These are phyloP conservation scores for Benthosema pterotum DNA, from an alignment of 2,797 vertebrate species.

Conservation along the genomic window DNA sequence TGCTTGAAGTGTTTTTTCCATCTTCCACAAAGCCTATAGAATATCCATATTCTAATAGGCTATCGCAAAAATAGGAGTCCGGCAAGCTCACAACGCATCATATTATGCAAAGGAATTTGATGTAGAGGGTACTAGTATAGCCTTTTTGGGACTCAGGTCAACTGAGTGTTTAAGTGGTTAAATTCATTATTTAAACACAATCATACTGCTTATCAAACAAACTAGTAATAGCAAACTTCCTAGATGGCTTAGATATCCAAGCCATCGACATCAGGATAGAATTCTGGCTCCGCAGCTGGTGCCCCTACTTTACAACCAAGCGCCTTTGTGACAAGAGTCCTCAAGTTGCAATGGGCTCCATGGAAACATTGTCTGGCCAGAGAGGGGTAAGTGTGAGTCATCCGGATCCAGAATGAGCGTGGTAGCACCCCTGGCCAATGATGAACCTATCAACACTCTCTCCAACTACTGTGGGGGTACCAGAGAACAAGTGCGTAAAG, in stretches of 20 bases:
- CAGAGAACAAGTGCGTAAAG: conserved; percentile 37
- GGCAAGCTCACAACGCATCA: too few relatives aligned
- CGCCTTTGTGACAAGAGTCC: background rate
- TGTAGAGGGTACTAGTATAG: too few relatives aligned
- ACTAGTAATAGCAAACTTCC: background rate
- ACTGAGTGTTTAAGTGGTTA: too few relatives aligned
- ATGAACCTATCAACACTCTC: conserved; percentile 53
- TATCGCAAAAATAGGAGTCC: too few relatives aligned
- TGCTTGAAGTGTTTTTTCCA: background rate
- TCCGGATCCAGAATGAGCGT: conserved; percentile 24
- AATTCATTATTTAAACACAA: too few relatives aligned
- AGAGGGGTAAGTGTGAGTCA: conserved; percentile 65
- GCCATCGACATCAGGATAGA: background rate
- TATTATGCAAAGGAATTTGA: too few relatives aligned
- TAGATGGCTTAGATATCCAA: background rate
- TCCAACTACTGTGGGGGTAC: conserved; percentile 53
- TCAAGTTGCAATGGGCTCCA: background rate
- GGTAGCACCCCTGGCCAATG: conserved; percentile 43
- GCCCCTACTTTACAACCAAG: background rate
- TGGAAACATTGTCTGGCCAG: background rate
- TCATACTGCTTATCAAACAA: background rate
- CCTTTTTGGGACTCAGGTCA: too few relatives aligned
- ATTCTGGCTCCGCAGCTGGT: background rate
- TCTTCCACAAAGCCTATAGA: too few relatives aligned
- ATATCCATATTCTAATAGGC: too few relatives aligned